Evolutionary conservation across 2,888 invertebrate genomes (phyloP).

Genomic region (Griposia aprilina): DNA sequence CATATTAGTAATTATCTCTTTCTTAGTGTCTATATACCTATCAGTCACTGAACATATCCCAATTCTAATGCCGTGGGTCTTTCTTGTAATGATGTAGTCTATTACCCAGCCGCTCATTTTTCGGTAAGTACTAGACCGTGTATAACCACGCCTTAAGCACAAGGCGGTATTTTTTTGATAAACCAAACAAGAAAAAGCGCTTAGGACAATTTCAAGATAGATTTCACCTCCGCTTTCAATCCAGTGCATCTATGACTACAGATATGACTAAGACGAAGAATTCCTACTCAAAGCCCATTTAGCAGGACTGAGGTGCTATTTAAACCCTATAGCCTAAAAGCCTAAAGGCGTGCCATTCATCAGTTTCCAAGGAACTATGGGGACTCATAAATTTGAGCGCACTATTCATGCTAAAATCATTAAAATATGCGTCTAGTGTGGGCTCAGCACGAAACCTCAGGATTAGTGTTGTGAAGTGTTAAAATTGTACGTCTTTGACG

Average conservation of each 20-base stretch:
- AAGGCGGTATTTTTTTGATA: not conserved
- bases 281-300: slow-evolving; percentile 29
- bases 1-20: not conserved
- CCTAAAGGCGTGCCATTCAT: slow-evolving; percentile 56
- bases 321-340: slow-evolving; percentile 39
- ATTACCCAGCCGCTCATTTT: too few relatives aligned
- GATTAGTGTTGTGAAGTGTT: slow-evolving; percentile 6
- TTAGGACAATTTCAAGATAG: not conserved
- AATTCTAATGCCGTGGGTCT: not conserved
- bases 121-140: not conserved
- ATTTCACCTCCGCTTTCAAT: not conserved
- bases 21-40: not conserved
- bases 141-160: not conserved
- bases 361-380: slow-evolving; percentile 43
- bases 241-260: not conserved
- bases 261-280: slow-evolving; percentile 10
- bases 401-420: slow-evolving; percentile 54
- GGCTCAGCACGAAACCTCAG: slow-evolving; percentile 21
- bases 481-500: slow-evolving; percentile 23
- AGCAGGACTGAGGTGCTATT: slow-evolving; percentile 34
- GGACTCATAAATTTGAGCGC: slow-evolving; percentile 48
- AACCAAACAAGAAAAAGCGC: not conserved
- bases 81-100: not conserved
- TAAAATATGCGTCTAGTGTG: slow-evolving; percentile 53
- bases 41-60: not conserved